Evolutionary conservation across 2,888 invertebrate species (phyloP).

Genomic region (Agonum fuliginosum): DNA sequence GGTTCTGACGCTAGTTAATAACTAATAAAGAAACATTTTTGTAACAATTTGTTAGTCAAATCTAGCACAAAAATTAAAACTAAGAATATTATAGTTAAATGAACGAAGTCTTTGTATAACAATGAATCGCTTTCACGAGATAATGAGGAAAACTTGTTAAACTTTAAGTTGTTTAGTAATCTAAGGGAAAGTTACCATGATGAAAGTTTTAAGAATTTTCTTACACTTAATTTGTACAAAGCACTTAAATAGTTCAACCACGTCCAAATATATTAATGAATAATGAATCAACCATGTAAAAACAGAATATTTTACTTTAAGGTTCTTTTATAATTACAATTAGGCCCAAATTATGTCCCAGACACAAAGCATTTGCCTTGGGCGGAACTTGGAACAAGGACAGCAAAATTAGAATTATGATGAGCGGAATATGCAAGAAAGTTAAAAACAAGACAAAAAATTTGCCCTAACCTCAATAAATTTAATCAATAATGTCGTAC

Average conservation of each 20-base stretch:
- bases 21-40: no score
- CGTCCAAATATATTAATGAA: conserved; percentile 14
- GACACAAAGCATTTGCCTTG: conserved; percentile 13
- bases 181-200: conserved; percentile 46
- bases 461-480: conserved; percentile 1
- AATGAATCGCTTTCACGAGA: conserved; percentile 55
- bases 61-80: conserved; percentile 8
- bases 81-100: conserved; percentile 30
- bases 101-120: conserved; percentile 21
- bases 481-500: conserved; percentile 1
- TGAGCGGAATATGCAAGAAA: conserved; percentile 5
- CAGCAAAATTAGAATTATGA: conserved; percentile 1
- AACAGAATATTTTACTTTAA: conserved; percentile 5
- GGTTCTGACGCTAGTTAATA: no score
- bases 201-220: conserved; percentile 45
- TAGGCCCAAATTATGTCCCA: conserved; percentile 20
- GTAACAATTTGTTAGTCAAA: not conserved
- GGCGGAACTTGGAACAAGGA: conserved; percentile 13
- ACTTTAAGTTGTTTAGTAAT: conserved; percentile 51
- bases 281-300: conserved; percentile 25
- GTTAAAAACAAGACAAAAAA: conserved; percentile 7
- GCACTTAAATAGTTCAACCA: conserved; percentile 38
- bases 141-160: conserved; percentile 54
- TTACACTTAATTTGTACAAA: conserved; percentile 42
- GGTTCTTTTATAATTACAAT: conserved; percentile 26